Conservation (phyloP, 2,113 vertebrate genomes). For the Cyanoderma ruficeps region DNA sequence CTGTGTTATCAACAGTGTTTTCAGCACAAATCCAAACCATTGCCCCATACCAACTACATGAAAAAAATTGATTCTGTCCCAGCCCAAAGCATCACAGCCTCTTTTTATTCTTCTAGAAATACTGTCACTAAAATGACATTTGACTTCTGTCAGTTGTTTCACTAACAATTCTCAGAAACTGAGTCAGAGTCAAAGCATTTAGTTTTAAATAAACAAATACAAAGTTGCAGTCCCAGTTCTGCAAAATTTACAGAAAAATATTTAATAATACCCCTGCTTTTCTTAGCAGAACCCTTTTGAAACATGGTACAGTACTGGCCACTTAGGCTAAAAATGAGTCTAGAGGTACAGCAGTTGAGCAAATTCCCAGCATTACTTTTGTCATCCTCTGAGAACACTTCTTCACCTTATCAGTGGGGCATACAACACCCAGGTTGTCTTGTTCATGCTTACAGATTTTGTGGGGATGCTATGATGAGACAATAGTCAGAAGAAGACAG, state of each 20-base stretch:
- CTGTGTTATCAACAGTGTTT: background rate
- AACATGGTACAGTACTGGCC: background rate
- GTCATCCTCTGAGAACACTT: background rate
- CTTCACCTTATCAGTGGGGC: rapidly evolving
- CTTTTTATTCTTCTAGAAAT: background rate
- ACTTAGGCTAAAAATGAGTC: background rate
- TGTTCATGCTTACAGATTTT: background rate
- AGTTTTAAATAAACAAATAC: background rate
- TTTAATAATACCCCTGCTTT: background rate
- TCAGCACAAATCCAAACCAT: background rate
- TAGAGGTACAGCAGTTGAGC: background rate
- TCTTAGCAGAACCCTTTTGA: background rate
- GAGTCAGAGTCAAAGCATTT: background rate
- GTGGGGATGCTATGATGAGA: background rate
- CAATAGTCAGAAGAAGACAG: background rate
- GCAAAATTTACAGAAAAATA: background rate
- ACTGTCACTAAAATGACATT: background rate
- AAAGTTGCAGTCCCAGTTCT: background rate
- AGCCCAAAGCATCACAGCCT: background rate
- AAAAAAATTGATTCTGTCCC: background rate
- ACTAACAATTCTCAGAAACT: background rate
- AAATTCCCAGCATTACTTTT: background rate
- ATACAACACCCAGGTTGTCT: background rate
- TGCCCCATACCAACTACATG: background rate
- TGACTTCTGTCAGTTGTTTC: background rate